Evolutionary conservation across 2,888 invertebrate species (phyloP).

Genomic region (Tenthredo amoena): DNA sequence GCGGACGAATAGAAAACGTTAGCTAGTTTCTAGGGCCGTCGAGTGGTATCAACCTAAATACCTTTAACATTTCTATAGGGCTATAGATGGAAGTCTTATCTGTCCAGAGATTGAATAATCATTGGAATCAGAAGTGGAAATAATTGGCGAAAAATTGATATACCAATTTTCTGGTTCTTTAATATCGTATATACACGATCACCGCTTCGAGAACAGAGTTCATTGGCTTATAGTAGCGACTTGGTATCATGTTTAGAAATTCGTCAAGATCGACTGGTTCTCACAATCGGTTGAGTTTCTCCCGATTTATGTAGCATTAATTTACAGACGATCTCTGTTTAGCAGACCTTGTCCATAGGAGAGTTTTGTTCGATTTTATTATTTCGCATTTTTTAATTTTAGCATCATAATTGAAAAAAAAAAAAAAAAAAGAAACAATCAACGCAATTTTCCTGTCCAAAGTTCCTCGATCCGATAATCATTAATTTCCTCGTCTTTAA

Average conservation of each 20-base stretch:
- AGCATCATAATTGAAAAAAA: neutral
- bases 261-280: slow-evolving; percentile 40
- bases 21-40: slow-evolving; percentile 43
- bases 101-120: neutral
- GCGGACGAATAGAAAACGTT: slow-evolving; percentile 40
- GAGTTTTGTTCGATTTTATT: neutral
- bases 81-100: slow-evolving; percentile 19
- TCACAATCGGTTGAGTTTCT: slow-evolving; percentile 36
- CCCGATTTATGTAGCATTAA: neutral
- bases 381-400: neutral
- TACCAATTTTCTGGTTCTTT: neutral
- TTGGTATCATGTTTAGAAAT: slow-evolving; percentile 38
- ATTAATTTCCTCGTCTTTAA: neutral
- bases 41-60: slow-evolving; percentile 40
- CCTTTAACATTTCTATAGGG: slow-evolving; percentile 42
- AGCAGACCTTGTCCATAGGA: slow-evolving; percentile 13
- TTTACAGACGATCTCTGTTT: slow-evolving; percentile 4
- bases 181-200: neutral
- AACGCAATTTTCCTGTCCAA: neutral
- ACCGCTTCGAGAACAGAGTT: neutral
- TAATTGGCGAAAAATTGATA: neutral
- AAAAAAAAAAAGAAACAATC: neutral
- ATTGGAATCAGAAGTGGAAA: neutral
- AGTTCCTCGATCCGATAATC: neutral
- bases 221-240: neutral